phyloP scores from a whole-genome alignment of 2,113 vertebrate species.

The Chionis minor region DNA sequence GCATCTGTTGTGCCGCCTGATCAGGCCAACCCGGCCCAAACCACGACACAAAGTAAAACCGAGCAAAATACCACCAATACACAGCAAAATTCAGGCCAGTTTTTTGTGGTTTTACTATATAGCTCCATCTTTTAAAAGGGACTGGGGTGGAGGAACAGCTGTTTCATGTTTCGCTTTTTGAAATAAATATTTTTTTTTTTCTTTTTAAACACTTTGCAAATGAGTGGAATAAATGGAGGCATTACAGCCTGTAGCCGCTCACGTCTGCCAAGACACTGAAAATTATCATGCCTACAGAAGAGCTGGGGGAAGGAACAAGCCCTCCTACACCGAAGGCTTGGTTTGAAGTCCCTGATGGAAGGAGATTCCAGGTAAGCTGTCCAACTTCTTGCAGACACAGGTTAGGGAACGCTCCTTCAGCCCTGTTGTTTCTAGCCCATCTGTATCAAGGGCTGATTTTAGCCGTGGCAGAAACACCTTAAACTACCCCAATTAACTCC shows the following conservation, averaged over 20 bases:
- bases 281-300: neutral
- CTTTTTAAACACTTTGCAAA: neutral
- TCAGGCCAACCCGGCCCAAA: too few relatives aligned
- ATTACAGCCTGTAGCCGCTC: neutral
- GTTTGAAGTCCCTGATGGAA: neutral
- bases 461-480: neutral
- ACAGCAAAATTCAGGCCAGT: neutral
- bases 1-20: too few relatives aligned
- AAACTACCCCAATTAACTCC: neutral
- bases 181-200: neutral
- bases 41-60: neutral
- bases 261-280: neutral
- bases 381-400: neutral
- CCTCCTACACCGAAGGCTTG: neutral
- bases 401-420: neutral
- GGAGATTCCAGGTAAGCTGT: neutral
- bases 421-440: neutral
- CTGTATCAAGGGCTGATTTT: neutral
- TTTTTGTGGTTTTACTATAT: neutral
- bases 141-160: accelerated
- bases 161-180: neutral
- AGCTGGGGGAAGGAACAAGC: neutral
- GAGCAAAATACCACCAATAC: neutral
- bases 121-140: neutral
- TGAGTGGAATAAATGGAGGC: neutral